These are phyloP conservation scores for Diorhabda sublineata DNA, from an alignment of 1,140 invertebrate genomes.

Conservation along the genomic window DNA sequence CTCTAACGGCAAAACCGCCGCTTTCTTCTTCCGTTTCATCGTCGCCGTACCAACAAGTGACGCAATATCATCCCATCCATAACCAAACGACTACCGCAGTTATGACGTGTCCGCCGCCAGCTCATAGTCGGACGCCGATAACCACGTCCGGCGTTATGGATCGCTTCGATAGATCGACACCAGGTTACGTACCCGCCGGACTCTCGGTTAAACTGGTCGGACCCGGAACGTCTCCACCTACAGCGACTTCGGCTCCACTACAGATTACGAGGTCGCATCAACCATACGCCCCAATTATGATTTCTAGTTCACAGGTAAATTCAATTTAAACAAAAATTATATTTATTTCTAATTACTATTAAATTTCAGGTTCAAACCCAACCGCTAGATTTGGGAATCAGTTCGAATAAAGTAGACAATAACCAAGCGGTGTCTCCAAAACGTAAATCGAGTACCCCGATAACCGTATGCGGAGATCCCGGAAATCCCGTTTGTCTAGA, in stretches of 20 bases:
- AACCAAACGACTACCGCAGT: slow-evolving; percentile 41
- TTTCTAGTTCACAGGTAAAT: slow-evolving; percentile 46
- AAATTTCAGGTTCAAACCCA: slow-evolving; percentile 57
- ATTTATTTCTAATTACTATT: not conserved
- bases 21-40: slow-evolving; percentile 57
- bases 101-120: slow-evolving; percentile 54
- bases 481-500: slow-evolving; percentile 50
- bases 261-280: slow-evolving; percentile 49
- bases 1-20: slow-evolving; percentile 49
- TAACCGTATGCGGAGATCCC: slow-evolving; percentile 25
- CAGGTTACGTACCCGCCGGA: slow-evolving; percentile 44
- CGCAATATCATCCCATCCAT: slow-evolving; percentile 52
- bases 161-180: slow-evolving; percentile 13
- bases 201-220: slow-evolving; percentile 45
- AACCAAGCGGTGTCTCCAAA: slow-evolving; percentile 54
- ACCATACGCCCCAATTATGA: slow-evolving; percentile 46
- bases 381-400: slow-evolving; percentile 68
- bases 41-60: slow-evolving; percentile 57
- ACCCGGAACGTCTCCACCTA: slow-evolving; percentile 51
- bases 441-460: slow-evolving; percentile 51
- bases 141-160: slow-evolving; percentile 28
- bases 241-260: slow-evolving; percentile 52
- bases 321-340: not conserved
- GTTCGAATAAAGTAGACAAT: slow-evolving; percentile 50
- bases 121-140: slow-evolving; percentile 50